phyloP scores from a whole-genome alignment of 1,140 invertebrate species.

The Drosophila saltans region DNA sequence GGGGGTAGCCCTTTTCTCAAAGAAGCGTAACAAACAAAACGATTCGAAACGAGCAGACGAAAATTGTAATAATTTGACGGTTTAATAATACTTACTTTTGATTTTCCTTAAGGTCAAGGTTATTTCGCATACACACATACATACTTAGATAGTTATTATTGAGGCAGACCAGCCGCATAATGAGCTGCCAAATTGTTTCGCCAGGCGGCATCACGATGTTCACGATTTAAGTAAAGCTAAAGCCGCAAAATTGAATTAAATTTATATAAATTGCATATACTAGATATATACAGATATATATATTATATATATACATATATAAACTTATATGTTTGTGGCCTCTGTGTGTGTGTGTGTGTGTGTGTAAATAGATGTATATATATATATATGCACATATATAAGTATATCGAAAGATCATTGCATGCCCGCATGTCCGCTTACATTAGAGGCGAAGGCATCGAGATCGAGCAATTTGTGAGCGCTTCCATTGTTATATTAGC shows the following conservation, averaged over 20 bases:
- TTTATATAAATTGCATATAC: conserved; percentile 78
- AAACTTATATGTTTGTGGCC: conserved; percentile 13
- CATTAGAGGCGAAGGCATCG: conserved; percentile 58
- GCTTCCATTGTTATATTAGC: conserved; percentile 72
- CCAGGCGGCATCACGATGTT: conserved; percentile 47
- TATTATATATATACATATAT: conserved; percentile 2
- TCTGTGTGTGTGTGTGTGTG: conserved; percentile 19
- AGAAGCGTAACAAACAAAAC: conserved; percentile 68
- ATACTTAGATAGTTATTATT: conserved; percentile 39
- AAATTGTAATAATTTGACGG: conserved; percentile 77
- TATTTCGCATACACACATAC: conserved; percentile 19
- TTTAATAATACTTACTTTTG: conserved; percentile 57
- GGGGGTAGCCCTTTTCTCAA: conserved; percentile 63
- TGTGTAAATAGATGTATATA: conserved; percentile 41
- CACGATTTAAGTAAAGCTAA: conserved; percentile 55
- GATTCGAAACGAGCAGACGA: conserved; percentile 3
- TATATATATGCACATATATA: conserved; percentile 34
- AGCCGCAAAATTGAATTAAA: conserved; percentile 77
- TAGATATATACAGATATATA: conserved; percentile 48
- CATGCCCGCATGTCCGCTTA: conserved; percentile 76
- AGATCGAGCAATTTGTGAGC: conserved; percentile 64
- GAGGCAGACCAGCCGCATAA: conserved; percentile 67
- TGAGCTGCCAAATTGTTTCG: conserved; percentile 76
- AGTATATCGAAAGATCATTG: conserved; percentile 51
- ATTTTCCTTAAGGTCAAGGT: conserved; percentile 77